These are phyloP conservation scores for Saccostrea echinata DNA, from an alignment of 1,140 invertebrate genomes.

Conservation along the genomic window DNA sequence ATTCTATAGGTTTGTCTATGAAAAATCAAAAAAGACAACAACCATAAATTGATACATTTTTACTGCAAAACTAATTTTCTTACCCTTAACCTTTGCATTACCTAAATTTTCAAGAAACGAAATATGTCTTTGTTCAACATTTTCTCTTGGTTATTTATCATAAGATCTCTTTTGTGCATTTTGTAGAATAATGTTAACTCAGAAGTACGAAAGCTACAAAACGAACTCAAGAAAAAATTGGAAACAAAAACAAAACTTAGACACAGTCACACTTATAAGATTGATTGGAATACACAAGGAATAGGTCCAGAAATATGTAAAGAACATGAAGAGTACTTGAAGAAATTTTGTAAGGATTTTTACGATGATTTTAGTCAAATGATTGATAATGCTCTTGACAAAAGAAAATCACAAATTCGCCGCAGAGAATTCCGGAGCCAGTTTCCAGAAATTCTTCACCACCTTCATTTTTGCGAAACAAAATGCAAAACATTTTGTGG, in stretches of 20 bases:
- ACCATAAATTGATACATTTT: no score
- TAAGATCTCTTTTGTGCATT: background rate
- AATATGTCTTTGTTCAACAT: background rate
- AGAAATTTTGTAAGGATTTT: slow-evolving; percentile 68
- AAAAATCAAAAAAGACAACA: no score
- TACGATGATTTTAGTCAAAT: slow-evolving; percentile 61
- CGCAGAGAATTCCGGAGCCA: slow-evolving; percentile 65
- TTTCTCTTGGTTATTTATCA: background rate
- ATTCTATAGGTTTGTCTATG: no score
- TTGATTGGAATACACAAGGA: slow-evolving; percentile 63
- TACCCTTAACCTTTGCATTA: no score
- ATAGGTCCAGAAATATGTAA: slow-evolving; percentile 61
- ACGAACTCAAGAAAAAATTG: slow-evolving; percentile 53
- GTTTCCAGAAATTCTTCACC: slow-evolving; percentile 92
- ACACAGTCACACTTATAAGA: slow-evolving; percentile 51
- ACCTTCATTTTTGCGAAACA: slow-evolving; percentile 91
- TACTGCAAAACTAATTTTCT: no score
- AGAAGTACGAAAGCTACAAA: slow-evolving; percentile 55
- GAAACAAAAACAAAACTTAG: slow-evolving; percentile 43
- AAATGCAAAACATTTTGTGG: slow-evolving; percentile 68
- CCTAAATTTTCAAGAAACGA: no score
- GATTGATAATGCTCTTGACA: slow-evolving; percentile 61
- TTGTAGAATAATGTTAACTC: slow-evolving; percentile 58
- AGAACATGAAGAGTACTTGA: slow-evolving; percentile 69
- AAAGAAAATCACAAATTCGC: slow-evolving; percentile 58